A percentile compares a stretch with the other conserved stretches of the same genome.
Conservation (phyloP, 2,888 invertebrate species). For the Antheraea yamamai region DNA sequence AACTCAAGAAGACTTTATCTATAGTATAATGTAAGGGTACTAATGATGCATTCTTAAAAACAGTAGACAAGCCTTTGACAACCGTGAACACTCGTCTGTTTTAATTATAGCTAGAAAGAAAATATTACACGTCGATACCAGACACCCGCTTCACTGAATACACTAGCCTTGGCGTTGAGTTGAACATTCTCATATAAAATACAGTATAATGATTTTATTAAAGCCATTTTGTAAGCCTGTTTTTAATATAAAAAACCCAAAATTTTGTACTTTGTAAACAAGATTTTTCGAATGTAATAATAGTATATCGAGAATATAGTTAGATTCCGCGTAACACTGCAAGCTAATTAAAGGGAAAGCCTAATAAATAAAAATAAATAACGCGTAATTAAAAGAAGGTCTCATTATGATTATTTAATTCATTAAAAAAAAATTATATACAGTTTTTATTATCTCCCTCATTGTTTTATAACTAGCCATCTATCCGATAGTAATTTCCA, state of each 20-base stretch:
- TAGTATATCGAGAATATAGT: too few species aligned
- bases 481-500: too few species aligned
- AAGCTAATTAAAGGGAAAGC: too few species aligned
- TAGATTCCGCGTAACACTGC: too few species aligned
- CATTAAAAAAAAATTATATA: too few species aligned
- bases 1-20: not conserved
- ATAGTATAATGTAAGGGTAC: not conserved
- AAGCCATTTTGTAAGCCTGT: not conserved
- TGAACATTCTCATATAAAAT: not conserved
- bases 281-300: too few species aligned
- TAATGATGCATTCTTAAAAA: not conserved
- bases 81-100: not conserved
- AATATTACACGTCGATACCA: not conserved
- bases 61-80: not conserved
- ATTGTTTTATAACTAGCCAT: too few species aligned
- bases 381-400: too few species aligned
- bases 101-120: not conserved
- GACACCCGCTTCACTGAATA: not conserved
- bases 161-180: not conserved
- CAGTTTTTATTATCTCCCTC: too few species aligned
- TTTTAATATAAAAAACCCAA: not conserved
- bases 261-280: not conserved
- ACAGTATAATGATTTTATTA: not conserved
- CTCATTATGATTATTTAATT: too few species aligned
- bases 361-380: too few species aligned